Evolutionary conservation across 2,888 invertebrate species (phyloP), one percentile per base, ranked within the genome.

Genomic region (Lasioglossum leucozonium): DNA sequence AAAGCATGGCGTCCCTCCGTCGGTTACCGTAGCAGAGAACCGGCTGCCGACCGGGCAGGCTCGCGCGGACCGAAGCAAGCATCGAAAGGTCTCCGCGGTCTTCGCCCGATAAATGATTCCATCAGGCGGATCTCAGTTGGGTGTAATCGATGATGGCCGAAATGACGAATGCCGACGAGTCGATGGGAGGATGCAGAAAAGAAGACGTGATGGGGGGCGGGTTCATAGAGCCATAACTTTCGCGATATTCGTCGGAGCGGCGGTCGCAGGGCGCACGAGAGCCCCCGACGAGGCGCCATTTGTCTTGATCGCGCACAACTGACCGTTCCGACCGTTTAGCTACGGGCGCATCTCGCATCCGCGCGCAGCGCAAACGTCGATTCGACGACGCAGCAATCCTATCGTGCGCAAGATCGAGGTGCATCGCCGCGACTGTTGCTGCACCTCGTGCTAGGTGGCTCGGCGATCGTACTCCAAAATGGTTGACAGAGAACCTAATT

Each of bases 291-390:
- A 65, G 65, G n/a, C 42, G 71, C 67, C 79, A 85, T 87, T 81
- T 85, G 85, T 87, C 87, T 85, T 82, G 87, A 87, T 87, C 87
- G 73, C 75, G 82, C 85, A 85, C 78, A 82, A 85, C 85, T 85
- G 87, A 77, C 87, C 85, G 40, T 79, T 81, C 84, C 65, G 84
- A 84, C 76, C 74, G 81, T 81, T 86, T 81, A 69, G 65, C 76
- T 65, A 84, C 76, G 77, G 71, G 77, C 77, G 69, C 71, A 51
- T 80, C 65, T 76, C 62, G 85, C 65, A 51, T 80, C 55, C 26
- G 6, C 67, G n/a, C 34, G 47, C 44, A 16, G 67, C 62, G 81
- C 72, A 76, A 81, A 40, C 86, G 81, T 79, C 83, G 62, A 86
- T 78, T 73, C 76, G 65, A 65, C 74, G 72, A 51, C 69, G 44